Conservation (phyloP, 2,888 invertebrate species). For the Halocaridina rubra region DNA sequence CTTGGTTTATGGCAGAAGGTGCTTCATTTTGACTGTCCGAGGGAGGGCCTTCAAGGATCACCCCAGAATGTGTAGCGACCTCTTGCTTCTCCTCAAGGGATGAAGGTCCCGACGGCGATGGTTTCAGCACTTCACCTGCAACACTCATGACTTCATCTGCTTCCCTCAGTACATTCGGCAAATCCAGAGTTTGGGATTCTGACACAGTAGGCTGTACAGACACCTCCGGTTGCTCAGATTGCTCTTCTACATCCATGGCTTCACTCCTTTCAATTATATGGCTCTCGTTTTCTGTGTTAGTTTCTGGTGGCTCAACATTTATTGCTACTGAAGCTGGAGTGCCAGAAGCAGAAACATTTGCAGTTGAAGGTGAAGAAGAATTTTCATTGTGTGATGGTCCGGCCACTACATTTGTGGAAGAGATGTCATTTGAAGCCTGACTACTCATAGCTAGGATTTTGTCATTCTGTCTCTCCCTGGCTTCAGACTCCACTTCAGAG, state of each 20-base stretch:
- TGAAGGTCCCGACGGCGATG: conserved; percentile 10
- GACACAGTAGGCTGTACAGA: background rate
- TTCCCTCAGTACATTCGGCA: background rate
- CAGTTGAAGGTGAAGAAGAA: background rate
- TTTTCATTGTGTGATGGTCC: no score
- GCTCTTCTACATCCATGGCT: conserved; percentile 7
- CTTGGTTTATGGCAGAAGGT: background rate
- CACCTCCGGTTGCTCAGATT: background rate
- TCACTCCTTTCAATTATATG: no score
- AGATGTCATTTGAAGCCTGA: no score
- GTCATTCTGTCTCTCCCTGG: conserved; percentile 19
- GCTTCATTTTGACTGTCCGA: background rate
- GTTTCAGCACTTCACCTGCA: conserved; percentile 14
- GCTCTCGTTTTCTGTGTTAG: background rate
- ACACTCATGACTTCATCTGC: conserved; percentile 22
- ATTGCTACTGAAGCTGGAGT: background rate
- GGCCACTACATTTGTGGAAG: no score
- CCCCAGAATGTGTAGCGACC: background rate
- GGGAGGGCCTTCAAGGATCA: background rate
- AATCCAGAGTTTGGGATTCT: background rate
- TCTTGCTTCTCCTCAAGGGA: background rate
- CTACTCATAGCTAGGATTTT: conserved; percentile 28
- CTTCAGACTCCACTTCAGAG: conserved; percentile 8
- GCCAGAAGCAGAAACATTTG: background rate
- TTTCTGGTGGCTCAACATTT: background rate